Evolutionary conservation across 2,797 vertebrate genomes (phyloP).

Genomic region (Pogoniulus pusillus): DNA sequence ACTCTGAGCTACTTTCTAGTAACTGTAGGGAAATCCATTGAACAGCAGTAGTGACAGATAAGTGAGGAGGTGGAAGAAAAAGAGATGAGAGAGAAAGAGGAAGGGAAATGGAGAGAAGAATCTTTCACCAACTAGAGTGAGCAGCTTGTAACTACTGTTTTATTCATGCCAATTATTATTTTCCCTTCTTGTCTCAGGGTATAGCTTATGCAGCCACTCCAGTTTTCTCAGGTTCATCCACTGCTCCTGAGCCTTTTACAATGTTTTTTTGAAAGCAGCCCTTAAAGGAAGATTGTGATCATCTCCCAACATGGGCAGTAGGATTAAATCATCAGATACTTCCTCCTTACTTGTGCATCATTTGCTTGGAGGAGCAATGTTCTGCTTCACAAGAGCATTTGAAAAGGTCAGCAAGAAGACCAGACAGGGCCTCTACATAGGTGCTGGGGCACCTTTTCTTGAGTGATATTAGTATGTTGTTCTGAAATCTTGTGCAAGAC

Average conservation of each 20-base stretch:
- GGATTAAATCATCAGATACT: neutral
- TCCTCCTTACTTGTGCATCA: neutral
- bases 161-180: neutral
- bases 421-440: neutral
- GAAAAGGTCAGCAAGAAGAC: neutral
- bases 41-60: neutral
- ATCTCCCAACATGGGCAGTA: neutral
- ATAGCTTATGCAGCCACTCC: neutral
- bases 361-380: neutral
- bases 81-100: neutral
- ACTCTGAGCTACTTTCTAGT: neutral
- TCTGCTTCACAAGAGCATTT: neutral
- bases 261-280: neutral
- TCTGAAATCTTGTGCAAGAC: neutral
- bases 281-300: neutral
- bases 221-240: neutral
- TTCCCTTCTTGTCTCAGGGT: neutral
- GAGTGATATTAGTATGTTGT: neutral
- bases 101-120: neutral
- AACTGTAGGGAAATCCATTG: neutral
- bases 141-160: neutral
- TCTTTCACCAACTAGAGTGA: neutral
- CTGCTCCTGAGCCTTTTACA: neutral
- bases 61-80: too few species aligned
- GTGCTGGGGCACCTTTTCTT: fast-evolving